These are phyloP conservation scores for Melanotaenia parkinsoni DNA, from an alignment of 2,797 vertebrate genomes.

Conservation along the genomic window DNA sequence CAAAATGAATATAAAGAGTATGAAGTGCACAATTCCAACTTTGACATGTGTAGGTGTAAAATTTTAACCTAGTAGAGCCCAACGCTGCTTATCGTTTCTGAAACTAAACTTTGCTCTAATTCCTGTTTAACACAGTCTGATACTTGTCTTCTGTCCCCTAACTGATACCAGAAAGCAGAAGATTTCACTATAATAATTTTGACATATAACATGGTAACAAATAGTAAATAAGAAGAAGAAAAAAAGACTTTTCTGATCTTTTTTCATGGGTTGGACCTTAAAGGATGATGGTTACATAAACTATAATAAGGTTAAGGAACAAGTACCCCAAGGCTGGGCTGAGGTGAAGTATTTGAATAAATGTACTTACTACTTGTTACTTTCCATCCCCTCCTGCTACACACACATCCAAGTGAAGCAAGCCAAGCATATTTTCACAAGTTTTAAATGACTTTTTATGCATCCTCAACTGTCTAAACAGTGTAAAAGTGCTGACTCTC, in stretches of 20 bases:
- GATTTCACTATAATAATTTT: no score
- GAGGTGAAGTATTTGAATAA: not conserved
- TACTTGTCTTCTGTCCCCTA: no score
- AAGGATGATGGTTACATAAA: not conserved
- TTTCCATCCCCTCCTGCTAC: not conserved
- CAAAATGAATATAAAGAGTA: not conserved
- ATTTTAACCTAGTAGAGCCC: not conserved
- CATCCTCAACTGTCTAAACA: not conserved
- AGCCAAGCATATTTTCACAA: not conserved
- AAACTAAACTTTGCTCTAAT: no score
- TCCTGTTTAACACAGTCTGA: no score
- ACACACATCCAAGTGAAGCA: no score
- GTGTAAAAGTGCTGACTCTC: conserved; percentile 3
- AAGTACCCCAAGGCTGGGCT: not conserved
- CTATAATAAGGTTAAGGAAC: not conserved
- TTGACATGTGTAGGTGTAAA: not conserved
- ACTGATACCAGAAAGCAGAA: no score
- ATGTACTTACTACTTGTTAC: not conserved
- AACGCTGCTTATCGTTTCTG: no score
- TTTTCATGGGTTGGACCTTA: no score
- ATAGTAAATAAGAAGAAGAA: no score
- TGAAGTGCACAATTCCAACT: not conserved
- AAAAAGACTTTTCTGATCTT: no score
- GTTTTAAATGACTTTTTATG: not conserved
- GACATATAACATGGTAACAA: no score